Conservation (phyloP, 2,113 vertebrate genomes). For the Halcyon malimbica region DNA sequence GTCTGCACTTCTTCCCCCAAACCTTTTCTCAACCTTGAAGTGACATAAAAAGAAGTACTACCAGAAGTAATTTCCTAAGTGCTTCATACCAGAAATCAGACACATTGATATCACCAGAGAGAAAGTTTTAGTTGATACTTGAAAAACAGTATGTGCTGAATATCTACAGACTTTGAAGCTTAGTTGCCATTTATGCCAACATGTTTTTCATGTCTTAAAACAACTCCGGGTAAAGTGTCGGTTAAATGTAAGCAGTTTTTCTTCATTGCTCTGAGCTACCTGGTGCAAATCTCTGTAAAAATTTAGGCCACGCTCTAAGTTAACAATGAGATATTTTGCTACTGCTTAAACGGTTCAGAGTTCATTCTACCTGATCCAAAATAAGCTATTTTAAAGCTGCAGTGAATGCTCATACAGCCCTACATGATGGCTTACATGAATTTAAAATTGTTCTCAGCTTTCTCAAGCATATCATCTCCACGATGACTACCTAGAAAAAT, state of each 20-base stretch:
- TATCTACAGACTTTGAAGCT: background rate
- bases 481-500: background rate
- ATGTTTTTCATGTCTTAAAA: background rate
- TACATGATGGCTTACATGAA: rapidly evolving
- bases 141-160: background rate
- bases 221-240: background rate
- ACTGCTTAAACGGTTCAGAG: background rate
- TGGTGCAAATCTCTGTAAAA: background rate
- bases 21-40: background rate
- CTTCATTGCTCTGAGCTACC: background rate
- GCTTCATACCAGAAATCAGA: background rate
- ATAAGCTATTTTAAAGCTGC: background rate
- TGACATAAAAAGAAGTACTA: background rate
- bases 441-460: background rate
- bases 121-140: background rate
- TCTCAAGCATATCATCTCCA: background rate
- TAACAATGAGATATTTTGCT: background rate
- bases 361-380: background rate
- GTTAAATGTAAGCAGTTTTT: background rate
- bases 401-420: background rate
- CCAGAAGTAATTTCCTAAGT: background rate
- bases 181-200: background rate
- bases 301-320: background rate
- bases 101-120: background rate
- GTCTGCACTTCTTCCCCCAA: rapidly evolving